Evolutionary conservation across 2,113 vertebrate genomes (phyloP), one percentile per base, ranked within the genome.

Genomic region (Salminus brasiliensis): DNA sequence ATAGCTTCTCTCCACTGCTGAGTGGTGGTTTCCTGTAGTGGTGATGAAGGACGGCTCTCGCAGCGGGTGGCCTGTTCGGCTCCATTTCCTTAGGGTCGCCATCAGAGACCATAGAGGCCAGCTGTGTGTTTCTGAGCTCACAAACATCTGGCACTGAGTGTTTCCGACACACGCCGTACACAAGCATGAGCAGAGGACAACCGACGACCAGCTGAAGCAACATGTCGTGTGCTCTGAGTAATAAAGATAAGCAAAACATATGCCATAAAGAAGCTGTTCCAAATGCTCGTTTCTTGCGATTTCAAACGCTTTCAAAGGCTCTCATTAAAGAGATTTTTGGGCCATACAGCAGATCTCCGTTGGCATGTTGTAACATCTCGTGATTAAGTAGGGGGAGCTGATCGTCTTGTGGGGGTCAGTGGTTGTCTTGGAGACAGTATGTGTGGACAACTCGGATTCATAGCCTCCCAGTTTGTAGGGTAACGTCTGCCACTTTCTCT

Each of bases 51-150:
- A 81, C 79, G 71, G 11, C 43, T 34, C 80, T 57, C 76, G 43
- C 43, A 39, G 87, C 81, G 29, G 87, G 86, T 76, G 83, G 84
- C 85, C 65, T 88, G 87, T 88, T 70, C 65, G 72, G 85, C 80
- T 86, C 83, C 66, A 82, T 80, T 78, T 83, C 81, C 76, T 41
- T n/a, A 73, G 10, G 23, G 81, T 34, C 55, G 23, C n/a, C 11
- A 8, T 84, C 70, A 72, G 62, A 88, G 72, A 39, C 72, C 16
- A 3, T 72, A 73, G 79, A 34, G 76, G 45, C 79, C 88, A 90
- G 88, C 87, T 91, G 84, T 89, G 84, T 85, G 87, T 34, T 39
- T 16, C 5, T 9, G 21, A 15, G 23, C 43, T 55, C 6, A 6
- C 34, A 45, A 41, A 36, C 41, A 70, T 62, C 45, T 71, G 74